Base-by-base conservation (phyloP, 2,888 invertebrate genomes). In the Scaptomyza polygonia region DNA sequence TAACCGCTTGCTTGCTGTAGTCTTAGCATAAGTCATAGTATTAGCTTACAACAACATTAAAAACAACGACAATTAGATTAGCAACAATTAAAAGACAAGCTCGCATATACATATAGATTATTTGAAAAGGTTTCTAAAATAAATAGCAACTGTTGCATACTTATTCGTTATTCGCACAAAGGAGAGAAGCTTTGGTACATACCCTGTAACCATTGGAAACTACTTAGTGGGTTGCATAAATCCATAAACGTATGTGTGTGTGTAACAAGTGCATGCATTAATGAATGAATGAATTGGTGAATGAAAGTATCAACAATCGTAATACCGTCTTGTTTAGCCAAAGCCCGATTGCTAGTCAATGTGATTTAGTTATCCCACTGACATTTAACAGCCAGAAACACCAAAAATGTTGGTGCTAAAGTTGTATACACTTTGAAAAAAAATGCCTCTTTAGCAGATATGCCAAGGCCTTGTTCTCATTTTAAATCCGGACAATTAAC, bases 1-100 rank as follows among this genome's bases (percentile, higher is more conserved):
- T 83, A 74, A 57, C 83, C 86, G 80, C 77, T 72, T 74, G 44
- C 72, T 59, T 67, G 43, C 29, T 61, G 40, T 74, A 72, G 79
- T 81, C 81, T 81, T 70, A 62, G 58, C 36, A 45, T 51, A 62
- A 71, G 59, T 72, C 62, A 62, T 68, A 65, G 64, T 36, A n/a
- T n/a, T n/a, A 36, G 7, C 42, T 42, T 55, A 55, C 53, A 72
- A 68, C 68, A 79, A 59, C 58, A 69, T 55, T 47, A 34, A 43
- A 61, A 72, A 80, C 43, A 62, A 40, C 68, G 67, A 67, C 61
- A 61, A 51, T 49, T 45, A 65, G 39, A 56, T 29, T 18, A 29
- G 32, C 18, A 52, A 48, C 21, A 44, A 25, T 25, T 9, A n/a
- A 40, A 57, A 40, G 12, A 42, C 21, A 42, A 43, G 42, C 42